Evolutionary conservation across 2,113 vertebrate genomes (phyloP).

Genomic region (Onychorhynchus coronatus): DNA sequence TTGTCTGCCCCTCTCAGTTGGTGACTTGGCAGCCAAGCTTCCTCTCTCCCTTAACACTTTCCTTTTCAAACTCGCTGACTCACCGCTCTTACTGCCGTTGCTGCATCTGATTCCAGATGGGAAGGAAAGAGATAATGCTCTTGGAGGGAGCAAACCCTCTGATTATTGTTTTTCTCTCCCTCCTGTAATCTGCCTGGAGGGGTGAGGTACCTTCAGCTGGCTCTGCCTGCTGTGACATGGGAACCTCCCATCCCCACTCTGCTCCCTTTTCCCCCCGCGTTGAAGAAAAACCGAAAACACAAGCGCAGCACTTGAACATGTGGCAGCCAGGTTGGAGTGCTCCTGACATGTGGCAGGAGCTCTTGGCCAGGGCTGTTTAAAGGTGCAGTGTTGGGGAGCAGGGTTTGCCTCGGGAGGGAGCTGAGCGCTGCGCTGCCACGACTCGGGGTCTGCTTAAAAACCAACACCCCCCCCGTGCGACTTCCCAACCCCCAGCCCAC

Average conservation of each 20-base stretch:
- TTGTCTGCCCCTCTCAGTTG: conserved; percentile 19
- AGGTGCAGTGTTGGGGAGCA: conserved; percentile 37
- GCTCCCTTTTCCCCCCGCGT: background rate
- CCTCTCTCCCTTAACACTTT: background rate
- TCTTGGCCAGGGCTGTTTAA: conserved; percentile 66
- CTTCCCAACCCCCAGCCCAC: background rate
- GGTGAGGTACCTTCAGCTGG: conserved; percentile 1
- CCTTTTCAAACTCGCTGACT: background rate
- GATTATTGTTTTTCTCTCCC: background rate
- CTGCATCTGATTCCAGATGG: background rate
- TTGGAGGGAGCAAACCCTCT: background rate
- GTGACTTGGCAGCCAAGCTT: conserved; percentile 41
- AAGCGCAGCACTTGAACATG: conserved; percentile 57
- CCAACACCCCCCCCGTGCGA: rapidly evolving
- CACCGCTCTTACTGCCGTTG: background rate
- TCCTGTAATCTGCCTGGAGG: background rate
- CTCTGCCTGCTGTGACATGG: background rate
- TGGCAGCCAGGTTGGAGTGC: conserved; percentile 70
- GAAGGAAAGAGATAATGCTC: background rate
- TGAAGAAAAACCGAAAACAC: background rate
- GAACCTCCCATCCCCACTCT: background rate
- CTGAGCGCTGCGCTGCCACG: rapidly evolving
- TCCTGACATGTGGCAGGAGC: conserved; percentile 54
- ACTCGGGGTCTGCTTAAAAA: background rate
- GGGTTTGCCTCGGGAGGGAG: background rate